phyloP scores from a whole-genome alignment of 37 sponge, comb jelly and placozoan genomes.

The Tethya wilhelma region DNA sequence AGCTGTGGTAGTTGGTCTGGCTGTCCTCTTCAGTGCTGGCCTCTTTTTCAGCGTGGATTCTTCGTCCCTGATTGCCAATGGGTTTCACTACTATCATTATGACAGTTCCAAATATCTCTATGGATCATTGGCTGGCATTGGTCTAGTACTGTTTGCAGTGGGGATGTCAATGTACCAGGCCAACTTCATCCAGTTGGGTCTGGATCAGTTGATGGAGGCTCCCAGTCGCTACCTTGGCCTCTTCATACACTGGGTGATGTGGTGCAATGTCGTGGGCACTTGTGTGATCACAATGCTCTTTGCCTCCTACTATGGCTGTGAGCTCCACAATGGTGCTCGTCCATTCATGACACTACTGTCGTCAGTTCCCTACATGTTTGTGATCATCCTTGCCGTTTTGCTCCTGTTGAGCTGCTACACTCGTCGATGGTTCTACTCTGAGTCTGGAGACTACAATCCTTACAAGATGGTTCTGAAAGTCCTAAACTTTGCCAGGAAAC shows the following conservation, averaged over 20 bases:
- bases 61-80: background rate
- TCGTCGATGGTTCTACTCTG: slow-evolving; percentile 12
- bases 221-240: slow-evolving; percentile 8
- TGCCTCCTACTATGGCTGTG: too few relatives aligned
- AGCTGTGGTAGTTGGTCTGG: background rate
- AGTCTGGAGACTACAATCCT: slow-evolving; percentile 10
- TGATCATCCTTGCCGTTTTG: background rate
- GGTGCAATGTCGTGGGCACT: slow-evolving; percentile 4
- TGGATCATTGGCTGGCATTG: too few relatives aligned
- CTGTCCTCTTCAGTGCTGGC: too few relatives aligned
- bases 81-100: background rate
- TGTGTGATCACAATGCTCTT: background rate
- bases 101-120: background rate
- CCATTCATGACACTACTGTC: too few relatives aligned
- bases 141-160: background rate
- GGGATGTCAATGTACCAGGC: slow-evolving; percentile 9
- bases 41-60: too few relatives aligned
- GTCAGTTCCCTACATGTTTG: background rate
- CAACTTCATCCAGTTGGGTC: slow-evolving; percentile 13
- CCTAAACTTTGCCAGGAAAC: slow-evolving; percentile 21
- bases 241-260: slow-evolving; percentile 18
- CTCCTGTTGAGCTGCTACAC: background rate
- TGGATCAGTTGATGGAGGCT: slow-evolving; percentile 19
- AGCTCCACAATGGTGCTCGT: too few relatives aligned
- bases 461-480: slow-evolving; percentile 13